These are phyloP conservation scores for Sapajus apella DNA, from an alignment of 2,113 vertebrate genomes.

Conservation along the genomic window DNA sequence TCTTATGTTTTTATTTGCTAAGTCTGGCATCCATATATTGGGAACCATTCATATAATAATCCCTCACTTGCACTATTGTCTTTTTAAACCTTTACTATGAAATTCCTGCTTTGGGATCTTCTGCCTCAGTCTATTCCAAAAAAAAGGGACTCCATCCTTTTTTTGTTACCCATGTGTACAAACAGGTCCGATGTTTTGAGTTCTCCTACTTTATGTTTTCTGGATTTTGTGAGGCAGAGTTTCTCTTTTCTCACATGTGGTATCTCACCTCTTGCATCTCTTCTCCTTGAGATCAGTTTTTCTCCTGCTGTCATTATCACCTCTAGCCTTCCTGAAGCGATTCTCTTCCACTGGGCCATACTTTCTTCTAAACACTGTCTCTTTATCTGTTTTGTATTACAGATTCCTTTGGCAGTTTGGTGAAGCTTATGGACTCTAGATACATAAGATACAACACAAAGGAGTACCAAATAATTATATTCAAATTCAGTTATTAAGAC, in stretches of 20 bases:
- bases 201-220: neutral
- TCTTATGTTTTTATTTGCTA: neutral
- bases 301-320: neutral
- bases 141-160: neutral
- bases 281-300: neutral
- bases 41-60: neutral
- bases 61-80: neutral
- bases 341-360: neutral
- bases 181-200: neutral
- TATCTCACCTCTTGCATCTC: neutral
- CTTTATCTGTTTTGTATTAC: neutral
- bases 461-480: neutral
- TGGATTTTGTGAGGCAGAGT: neutral
- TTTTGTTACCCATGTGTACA: neutral
- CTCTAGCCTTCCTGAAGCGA: neutral
- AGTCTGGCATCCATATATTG: neutral
- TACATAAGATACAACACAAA: neutral
- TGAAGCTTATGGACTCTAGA: neutral
- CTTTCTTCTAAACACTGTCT: neutral
- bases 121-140: neutral
- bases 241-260: neutral
- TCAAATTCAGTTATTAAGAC: neutral
- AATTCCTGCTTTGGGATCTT: neutral
- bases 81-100: neutral
- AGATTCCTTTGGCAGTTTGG: neutral